Evolutionary conservation across 2,888 invertebrate species (phyloP).

Genomic region (Acheta domesticus): DNA sequence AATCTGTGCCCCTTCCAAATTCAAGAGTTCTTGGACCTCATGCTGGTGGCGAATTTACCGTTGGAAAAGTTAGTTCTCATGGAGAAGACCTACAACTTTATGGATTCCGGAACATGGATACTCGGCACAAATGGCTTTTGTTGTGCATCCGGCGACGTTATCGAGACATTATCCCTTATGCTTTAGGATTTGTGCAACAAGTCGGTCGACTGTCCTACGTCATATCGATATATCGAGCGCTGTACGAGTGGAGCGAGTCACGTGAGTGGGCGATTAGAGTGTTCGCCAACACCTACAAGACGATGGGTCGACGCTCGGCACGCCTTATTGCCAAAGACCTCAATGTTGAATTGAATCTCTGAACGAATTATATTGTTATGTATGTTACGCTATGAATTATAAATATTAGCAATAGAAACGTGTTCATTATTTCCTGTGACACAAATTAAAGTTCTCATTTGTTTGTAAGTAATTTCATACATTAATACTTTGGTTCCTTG

Average conservation of each 20-base stretch:
- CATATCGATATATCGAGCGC: background rate
- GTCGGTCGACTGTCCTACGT: background rate
- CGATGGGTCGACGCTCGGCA: background rate
- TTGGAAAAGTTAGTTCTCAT: background rate
- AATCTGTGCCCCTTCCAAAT: background rate
- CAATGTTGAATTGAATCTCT: too few species aligned
- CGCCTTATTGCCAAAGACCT: background rate
- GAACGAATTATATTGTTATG: too few species aligned
- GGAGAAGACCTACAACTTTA: background rate
- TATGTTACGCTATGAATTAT: too few species aligned
- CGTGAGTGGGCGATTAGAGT: background rate
- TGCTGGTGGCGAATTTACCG: background rate
- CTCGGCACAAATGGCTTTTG: background rate
- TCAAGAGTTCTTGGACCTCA: background rate
- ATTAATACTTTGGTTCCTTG: too few species aligned
- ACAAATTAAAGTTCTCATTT: too few species aligned
- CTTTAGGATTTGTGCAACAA: background rate
- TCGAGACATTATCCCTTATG: background rate
- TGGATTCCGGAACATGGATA: background rate
- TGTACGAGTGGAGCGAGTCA: background rate
- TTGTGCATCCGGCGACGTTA: background rate
- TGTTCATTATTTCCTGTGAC: too few species aligned
- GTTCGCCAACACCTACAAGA: background rate
- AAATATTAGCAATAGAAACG: too few species aligned
- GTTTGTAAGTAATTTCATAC: too few species aligned